Base-by-base conservation (phyloP, 2,797 vertebrate species). In the Antennarius maculatus region DNA sequence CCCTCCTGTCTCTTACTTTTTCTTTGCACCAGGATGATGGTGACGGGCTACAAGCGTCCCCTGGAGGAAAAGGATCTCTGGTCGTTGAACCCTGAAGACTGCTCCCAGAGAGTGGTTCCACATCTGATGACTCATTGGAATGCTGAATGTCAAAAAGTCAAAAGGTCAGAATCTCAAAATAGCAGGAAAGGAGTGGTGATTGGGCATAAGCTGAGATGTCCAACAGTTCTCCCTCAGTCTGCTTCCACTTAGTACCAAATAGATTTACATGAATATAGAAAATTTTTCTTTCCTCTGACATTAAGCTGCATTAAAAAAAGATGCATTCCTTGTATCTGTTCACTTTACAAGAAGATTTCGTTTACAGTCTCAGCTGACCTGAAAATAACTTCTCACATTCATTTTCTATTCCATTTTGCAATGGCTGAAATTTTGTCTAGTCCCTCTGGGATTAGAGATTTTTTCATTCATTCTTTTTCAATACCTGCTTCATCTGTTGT, bases 31-130 rank as follows among this genome's bases (percentile, higher is more conserved):
- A 99, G 97, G 66, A 45, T 98, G 93, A 94, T 98, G 92, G 51
- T 96, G 72, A 92, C 29, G 0, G 97, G 97, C 55, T 98, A 92
- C 84, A 95, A 89, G 69, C 92, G 73, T 0, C 97, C 97, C 0
- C 84, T 99, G 76, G 95, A 96, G 79, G 91, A 94, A 64, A 94
- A 94, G 8, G 96, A 99, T 86, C 89, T 99, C 56, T 99, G 97
- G 97, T 96, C 95, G 1, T 80, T 99, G 62, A 98, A 98, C 72
- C 73, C 87, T 12, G 95, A 96, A 1, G 96, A 99, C 82, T 87
- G 55, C 2, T 99, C 97, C 0, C 91, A 94, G 11, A 85, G 72
- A 61, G 79, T 99, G 5, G 96, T 98, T 9, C 96, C 97, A 0
- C 85, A 89, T 69, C 81, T 99, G 79, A 92, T 94, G 14, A 87